A percentile compares a stretch with the other conserved stretches of the same genome.
Evolutionary conservation across 2,888 invertebrate genomes (phyloP).

Genomic region (Gymnosoma rotundatum): DNA sequence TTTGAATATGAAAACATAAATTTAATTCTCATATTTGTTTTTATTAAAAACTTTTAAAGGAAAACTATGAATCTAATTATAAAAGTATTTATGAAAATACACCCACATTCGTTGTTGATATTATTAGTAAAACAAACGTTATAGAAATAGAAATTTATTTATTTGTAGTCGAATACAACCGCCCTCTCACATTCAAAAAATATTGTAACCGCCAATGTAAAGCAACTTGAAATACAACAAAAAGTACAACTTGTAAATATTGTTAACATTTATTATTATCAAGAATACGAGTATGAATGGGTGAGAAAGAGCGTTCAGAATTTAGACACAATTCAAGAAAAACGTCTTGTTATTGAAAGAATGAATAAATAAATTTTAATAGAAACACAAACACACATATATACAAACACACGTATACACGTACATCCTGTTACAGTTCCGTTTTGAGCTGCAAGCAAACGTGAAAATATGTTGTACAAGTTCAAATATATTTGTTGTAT

Average conservation of each 20-base stretch:
- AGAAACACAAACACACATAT: not conserved
- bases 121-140: slow-evolving; percentile 10
- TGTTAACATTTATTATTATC: slow-evolving; percentile 44
- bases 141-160: slow-evolving; percentile 15
- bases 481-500: not conserved
- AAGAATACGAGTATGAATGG: slow-evolving; percentile 6
- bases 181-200: not conserved
- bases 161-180: not conserved
- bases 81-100: slow-evolving; percentile 37
- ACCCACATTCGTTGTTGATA: slow-evolving; percentile 19
- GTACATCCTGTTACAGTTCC: not conserved
- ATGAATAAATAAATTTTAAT: slow-evolving; percentile 33
- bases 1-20: not conserved
- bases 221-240: slow-evolving; percentile 25
- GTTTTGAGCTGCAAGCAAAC: not conserved
- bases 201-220: not conserved
- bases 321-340: slow-evolving; percentile 32
- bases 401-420: not conserved
- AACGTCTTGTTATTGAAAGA: slow-evolving; percentile 24
- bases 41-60: slow-evolving; percentile 51
- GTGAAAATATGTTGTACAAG: not conserved
- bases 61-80: slow-evolving; percentile 65
- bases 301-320: slow-evolving; percentile 10
- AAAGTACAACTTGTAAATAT: slow-evolving; percentile 47
- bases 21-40: slow-evolving; percentile 12